phyloP scores from a whole-genome alignment of 2,888 invertebrate genomes.

The Ryuthela nishihirai region DNA sequence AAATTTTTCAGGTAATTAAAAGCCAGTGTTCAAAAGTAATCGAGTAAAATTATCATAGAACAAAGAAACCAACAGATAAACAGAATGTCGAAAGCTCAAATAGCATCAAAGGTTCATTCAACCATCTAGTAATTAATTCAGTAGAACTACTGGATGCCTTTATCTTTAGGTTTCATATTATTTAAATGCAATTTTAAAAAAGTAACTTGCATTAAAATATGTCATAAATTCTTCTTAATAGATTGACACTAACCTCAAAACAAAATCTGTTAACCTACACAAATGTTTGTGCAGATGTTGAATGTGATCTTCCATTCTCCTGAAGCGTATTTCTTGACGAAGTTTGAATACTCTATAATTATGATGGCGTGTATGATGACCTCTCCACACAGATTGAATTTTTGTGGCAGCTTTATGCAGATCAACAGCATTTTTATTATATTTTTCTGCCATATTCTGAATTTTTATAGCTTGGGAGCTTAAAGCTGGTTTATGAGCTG shows the following conservation, averaged over 20 bases:
- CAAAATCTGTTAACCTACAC: conserved; percentile 31
- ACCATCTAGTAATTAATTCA: too few relatives aligned
- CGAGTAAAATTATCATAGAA: too few relatives aligned
- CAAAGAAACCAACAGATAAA: too few relatives aligned
- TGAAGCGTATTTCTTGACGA: conserved; percentile 32
- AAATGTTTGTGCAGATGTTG: conserved; percentile 32
- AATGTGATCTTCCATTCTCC: conserved; percentile 36
- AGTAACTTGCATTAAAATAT: background rate
- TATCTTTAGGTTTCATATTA: too few relatives aligned
- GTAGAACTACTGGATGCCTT: too few relatives aligned
- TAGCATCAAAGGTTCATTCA: too few relatives aligned
- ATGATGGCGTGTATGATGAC: conserved; percentile 52
- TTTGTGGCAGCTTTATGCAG: conserved; percentile 62
- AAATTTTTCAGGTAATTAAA: too few relatives aligned
- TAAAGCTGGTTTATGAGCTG: too few relatives aligned
- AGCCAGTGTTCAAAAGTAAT: too few relatives aligned
- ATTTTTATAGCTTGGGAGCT: conserved; percentile 12
- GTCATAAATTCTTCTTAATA: background rate
- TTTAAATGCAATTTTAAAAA: too few relatives aligned
- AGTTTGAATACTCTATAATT: conserved; percentile 20
- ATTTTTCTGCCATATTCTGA: conserved; percentile 24
- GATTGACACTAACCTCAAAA: conserved; percentile 10
- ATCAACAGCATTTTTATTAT: conserved; percentile 28
- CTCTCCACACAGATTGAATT: conserved; percentile 83
- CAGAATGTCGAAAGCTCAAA: too few relatives aligned